phyloP scores from a whole-genome alignment of 53 echinoderm and acorn worm species.

The Actinopyga echinites region DNA sequence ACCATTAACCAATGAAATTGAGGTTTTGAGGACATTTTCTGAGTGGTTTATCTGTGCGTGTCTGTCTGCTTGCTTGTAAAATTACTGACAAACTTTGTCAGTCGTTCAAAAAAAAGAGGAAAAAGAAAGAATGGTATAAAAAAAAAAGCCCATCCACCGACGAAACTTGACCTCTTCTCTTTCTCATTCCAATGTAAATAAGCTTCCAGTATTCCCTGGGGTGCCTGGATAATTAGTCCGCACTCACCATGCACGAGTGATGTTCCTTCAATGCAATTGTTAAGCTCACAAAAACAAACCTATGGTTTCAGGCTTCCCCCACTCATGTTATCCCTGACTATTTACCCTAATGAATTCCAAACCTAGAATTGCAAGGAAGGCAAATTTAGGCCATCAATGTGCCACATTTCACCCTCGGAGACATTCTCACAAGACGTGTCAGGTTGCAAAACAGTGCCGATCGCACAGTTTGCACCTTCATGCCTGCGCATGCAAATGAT shows the following conservation, averaged over 20 bases:
- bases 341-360: slow-evolving; percentile 33
- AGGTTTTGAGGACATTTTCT: too few species aligned
- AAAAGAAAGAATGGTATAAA: too few species aligned
- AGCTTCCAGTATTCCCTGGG: slow-evolving; percentile 30
- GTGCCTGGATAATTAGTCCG: slow-evolving; percentile 31
- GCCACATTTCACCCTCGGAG: slow-evolving; percentile 19
- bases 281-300: slow-evolving; percentile 29
- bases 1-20: too few species aligned
- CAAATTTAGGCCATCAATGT: slow-evolving; percentile 41
- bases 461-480: slow-evolving; percentile 18
- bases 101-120: too few species aligned
- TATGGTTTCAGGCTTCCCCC: slow-evolving; percentile 14
- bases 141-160: neutral
- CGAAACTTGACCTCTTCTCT: slow-evolving; percentile 23
- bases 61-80: too few species aligned
- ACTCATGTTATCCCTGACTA: slow-evolving; percentile 28
- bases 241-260: slow-evolving; percentile 14
- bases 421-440: slow-evolving; percentile 40
- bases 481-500: slow-evolving; percentile 35
- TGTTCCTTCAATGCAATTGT: slow-evolving; percentile 20
- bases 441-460: slow-evolving; percentile 35
- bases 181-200: slow-evolving; percentile 36
- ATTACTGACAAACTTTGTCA: too few species aligned
- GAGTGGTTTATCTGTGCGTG: too few species aligned
- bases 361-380: slow-evolving; percentile 18